Conservation (phyloP, 1,140 invertebrate genomes). For the Achroia grisella region DNA sequence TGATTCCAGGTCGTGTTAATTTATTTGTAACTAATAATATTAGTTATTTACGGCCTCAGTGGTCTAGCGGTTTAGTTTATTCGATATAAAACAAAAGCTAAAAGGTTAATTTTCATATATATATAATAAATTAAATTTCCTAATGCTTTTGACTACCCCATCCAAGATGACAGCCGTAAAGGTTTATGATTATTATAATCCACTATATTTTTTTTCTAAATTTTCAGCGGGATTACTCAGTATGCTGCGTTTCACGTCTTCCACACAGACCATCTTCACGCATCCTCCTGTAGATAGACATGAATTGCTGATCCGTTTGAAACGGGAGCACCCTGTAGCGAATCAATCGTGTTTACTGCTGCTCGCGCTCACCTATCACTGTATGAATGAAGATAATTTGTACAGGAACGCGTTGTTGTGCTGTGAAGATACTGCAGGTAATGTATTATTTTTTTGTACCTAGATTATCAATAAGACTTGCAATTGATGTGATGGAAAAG, state of each 20-base stretch:
- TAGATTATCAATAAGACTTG: too few species aligned
- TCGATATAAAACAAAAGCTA: too few species aligned
- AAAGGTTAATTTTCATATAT: neutral
- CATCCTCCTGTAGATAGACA: constrained; percentile 47
- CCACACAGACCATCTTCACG: constrained; percentile 29
- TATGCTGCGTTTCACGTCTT: constrained; percentile 71
- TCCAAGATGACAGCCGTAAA: too few species aligned
- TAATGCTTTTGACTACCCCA: too few species aligned
- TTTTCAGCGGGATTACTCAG: constrained; percentile 86
- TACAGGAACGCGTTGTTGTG: constrained; percentile 90
- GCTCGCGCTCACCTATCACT: constrained; percentile 93
- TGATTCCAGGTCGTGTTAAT: too few species aligned
- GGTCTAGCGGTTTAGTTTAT: too few species aligned
- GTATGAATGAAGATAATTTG: constrained; percentile 81
- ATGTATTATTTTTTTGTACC: too few species aligned
- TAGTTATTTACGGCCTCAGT: too few species aligned
- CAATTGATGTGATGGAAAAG: too few species aligned
- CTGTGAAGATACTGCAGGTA: constrained; percentile 79
- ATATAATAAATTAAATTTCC: neutral
- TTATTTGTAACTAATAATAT: too few species aligned
- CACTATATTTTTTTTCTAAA: constrained; percentile 21
- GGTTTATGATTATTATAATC: too few species aligned
- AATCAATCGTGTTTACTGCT: constrained; percentile 92
- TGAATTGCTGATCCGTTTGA: constrained; percentile 50
- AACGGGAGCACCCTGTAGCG: constrained; percentile 79